Conservation (phyloP, 2,113 vertebrate species). For the Elaphurus davidianus region DNA sequence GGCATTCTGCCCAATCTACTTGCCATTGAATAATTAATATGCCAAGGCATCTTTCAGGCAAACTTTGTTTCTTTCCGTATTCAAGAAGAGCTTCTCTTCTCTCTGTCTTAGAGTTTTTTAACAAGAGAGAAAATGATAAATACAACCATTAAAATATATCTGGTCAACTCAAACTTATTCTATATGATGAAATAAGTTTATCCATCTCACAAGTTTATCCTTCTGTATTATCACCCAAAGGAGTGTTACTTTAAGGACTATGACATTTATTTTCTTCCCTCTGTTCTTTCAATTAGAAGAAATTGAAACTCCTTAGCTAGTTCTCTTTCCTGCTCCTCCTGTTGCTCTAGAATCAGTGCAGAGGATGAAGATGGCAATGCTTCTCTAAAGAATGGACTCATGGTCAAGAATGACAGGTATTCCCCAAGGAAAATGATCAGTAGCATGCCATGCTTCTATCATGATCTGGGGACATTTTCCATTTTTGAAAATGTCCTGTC, state of each 20-base stretch:
- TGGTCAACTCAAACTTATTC: background rate
- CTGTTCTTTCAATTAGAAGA: background rate
- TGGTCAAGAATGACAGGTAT: background rate
- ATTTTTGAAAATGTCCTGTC: too few species aligned
- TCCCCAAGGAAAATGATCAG: background rate
- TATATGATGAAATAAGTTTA: background rate
- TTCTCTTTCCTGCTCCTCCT: background rate
- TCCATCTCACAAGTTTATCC: background rate
- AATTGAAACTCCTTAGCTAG: background rate
- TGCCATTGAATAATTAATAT: slow-evolving; percentile 35
- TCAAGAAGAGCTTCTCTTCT: background rate
- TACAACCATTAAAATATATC: background rate
- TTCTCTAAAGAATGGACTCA: background rate
- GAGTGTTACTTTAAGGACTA: background rate
- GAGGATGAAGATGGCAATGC: fast-evolving
- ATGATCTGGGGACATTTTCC: background rate
- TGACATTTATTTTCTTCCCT: background rate
- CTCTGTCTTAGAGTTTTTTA: background rate
- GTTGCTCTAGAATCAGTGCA: background rate
- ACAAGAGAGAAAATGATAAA: background rate
- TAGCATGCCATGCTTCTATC: background rate
- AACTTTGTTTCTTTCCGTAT: background rate
- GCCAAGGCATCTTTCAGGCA: background rate
- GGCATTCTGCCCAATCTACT: background rate
- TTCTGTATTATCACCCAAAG: background rate